Base-by-base conservation (phyloP, 2,888 invertebrate species). In the Litoditis marina region DNA sequence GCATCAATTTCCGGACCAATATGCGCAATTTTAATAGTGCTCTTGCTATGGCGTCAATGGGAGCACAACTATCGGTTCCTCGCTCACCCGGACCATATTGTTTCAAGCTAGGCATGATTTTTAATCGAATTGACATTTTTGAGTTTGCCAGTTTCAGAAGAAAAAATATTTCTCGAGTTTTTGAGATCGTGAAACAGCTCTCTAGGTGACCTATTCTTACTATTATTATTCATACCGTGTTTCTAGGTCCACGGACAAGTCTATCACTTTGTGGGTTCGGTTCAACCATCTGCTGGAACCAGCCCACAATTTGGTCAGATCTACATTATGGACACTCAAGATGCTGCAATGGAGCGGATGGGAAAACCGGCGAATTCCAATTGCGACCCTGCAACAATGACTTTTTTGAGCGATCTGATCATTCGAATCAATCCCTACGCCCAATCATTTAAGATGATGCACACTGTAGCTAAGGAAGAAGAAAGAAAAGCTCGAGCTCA, bases 401-500 rank as follows among this genome's bases (percentile, higher is more conserved):
- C 36, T 3, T 28, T 58, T 16, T 42, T 72, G 8, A 53, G 51
- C 27, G 19, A 36, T 11, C 42, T 66, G 16, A 31, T 52, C 4
- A 16, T 31, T 7, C 42, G 53, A 7, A n/a, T 53, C 11, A 65
- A 68, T 49, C 68, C 63, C 4, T 73, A 56, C 46, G 63, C 52
- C 13, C 13, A 60, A 16, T 25, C 61, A 3, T 73, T 47, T 60
- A 56, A 60, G 28, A 67, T 50, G 55, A 71, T 73, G 66, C 32
- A 34, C 1, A 65, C 69, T 47, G 50, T 65, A 7, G 65, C 65
- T 22, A 8, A 56, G 32, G 63, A 60, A 32, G 71, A 65, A 42
- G 32, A 56, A 16, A n/a, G 31, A 19, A 6, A 25, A 7, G 67
- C 67, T n/a, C n/a, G n/a, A n/a, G n/a, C n/a, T n/a, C n/a, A n/a